These are phyloP conservation scores for Lepisosteus oculatus DNA, from an alignment of 2,113 vertebrate genomes.

Conservation along the genomic window DNA sequence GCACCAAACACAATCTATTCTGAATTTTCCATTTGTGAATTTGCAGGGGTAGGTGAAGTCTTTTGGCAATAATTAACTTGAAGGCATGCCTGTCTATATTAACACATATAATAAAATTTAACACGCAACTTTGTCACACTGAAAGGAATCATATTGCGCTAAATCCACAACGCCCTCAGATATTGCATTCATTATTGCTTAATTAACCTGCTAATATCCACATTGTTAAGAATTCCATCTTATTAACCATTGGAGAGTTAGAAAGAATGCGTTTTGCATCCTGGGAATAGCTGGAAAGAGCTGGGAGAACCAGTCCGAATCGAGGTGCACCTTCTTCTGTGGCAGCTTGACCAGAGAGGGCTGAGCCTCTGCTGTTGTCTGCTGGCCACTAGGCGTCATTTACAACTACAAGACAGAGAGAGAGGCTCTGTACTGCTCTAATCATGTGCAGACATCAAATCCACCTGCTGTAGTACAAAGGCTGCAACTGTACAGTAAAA, in stretches of 20 bases:
- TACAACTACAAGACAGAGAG: slow-evolving; percentile 26
- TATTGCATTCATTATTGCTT: slow-evolving; percentile 73
- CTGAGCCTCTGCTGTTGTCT: slow-evolving; percentile 31
- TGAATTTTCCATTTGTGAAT: slow-evolving; percentile 58
- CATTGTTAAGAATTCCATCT: slow-evolving; percentile 48
- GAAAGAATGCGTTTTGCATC: slow-evolving; percentile 35
- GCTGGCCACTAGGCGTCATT: slow-evolving; percentile 61
- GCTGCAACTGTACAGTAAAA: slow-evolving; percentile 32
- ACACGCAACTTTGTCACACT: slow-evolving; percentile 65
- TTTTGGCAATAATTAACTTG: slow-evolving; percentile 72
- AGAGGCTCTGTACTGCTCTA: background rate
- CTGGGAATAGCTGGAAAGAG: no score
- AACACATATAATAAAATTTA: slow-evolving; percentile 72
- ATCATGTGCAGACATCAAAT: background rate
- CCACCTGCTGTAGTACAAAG: background rate
- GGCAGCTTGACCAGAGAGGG: background rate
- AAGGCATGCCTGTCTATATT: slow-evolving; percentile 63
- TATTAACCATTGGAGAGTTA: slow-evolving; percentile 58
- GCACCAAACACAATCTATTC: slow-evolving; percentile 53
- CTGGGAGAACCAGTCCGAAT: no score
- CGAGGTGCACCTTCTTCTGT: no score
- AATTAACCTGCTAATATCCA: slow-evolving; percentile 85
- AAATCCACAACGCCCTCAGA: slow-evolving; percentile 67
- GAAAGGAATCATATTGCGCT: slow-evolving; percentile 64
- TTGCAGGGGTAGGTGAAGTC: slow-evolving; percentile 56